Evolutionary conservation across 1,140 invertebrate species (phyloP).

Genomic region (Atopsyche davidsoni): DNA sequence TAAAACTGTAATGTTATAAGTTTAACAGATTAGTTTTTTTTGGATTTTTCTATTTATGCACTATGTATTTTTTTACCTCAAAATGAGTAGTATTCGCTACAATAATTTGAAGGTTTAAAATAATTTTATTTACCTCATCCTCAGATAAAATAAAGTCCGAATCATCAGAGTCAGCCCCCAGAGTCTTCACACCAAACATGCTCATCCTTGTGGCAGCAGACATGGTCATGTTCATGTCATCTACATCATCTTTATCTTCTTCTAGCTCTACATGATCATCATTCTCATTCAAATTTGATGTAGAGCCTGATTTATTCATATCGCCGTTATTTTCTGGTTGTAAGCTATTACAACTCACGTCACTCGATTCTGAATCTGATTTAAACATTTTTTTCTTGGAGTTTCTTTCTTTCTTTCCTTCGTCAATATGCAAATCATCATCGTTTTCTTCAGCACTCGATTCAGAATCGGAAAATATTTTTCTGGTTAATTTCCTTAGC

Average conservation of each 20-base stretch:
- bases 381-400: neutral
- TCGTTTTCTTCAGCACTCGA: too few relatives aligned
- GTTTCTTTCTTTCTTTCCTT: neutral
- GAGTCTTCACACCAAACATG: conserved; percentile 42
- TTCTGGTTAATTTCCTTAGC: neutral
- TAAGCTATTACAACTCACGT: neutral
- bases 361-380: neutral
- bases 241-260: conserved; percentile 33
- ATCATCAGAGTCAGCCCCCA: conserved; percentile 40
- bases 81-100: too few relatives aligned
- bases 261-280: conserved; percentile 30
- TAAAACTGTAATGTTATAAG: too few relatives aligned
- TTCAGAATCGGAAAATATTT: neutral
- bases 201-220: conserved; percentile 44
- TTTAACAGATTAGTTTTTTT: too few relatives aligned
- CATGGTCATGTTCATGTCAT: conserved; percentile 41
- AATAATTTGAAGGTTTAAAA: too few relatives aligned
- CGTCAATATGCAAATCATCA: too few relatives aligned
- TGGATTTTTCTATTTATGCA: too few relatives aligned
- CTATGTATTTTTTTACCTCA: too few relatives aligned
- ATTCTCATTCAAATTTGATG: conserved; percentile 15
- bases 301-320: conserved; percentile 8
- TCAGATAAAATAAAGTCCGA: conserved; percentile 46
- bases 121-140: conserved; percentile 43
- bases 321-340: conserved; percentile 3